Percentiles rank a stretch among this genome's conserved stretches.
These are phyloP conservation scores for Menura novaehollandiae DNA, from an alignment of 2,113 vertebrate species.

Conservation along the genomic window DNA sequence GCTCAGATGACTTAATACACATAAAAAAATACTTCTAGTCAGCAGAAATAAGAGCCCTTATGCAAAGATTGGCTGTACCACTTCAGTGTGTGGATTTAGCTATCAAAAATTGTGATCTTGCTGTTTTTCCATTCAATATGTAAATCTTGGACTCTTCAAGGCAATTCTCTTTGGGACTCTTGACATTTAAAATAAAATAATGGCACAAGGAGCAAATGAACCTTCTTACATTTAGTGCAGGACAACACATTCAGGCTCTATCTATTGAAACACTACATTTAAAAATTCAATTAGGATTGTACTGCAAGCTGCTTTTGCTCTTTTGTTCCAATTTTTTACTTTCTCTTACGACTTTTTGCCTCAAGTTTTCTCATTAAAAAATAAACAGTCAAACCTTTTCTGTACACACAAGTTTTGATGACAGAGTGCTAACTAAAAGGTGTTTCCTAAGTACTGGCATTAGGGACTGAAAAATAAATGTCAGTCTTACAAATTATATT, in stretches of 20 bases:
- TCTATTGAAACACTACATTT: not conserved
- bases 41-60: not conserved
- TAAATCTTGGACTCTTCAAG: not conserved
- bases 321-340: not conserved
- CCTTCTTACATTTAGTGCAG: not conserved
- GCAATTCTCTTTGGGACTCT: not conserved
- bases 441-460: not conserved
- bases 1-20: not conserved
- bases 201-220: not conserved
- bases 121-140: not conserved
- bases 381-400: not conserved
- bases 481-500: not conserved
- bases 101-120: not conserved
- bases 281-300: not conserved
- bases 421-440: not conserved
- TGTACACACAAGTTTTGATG: not conserved
- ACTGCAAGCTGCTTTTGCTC: not conserved
- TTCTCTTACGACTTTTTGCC: not conserved
- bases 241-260: not conserved
- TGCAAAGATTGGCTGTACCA: not conserved
- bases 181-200: not conserved
- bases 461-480: not conserved
- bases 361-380: not conserved
- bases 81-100: not conserved
- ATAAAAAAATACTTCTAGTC: accelerated